Conservation (phyloP, 2,888 invertebrate species). For the Pseudolycoriella hygida region DNA sequence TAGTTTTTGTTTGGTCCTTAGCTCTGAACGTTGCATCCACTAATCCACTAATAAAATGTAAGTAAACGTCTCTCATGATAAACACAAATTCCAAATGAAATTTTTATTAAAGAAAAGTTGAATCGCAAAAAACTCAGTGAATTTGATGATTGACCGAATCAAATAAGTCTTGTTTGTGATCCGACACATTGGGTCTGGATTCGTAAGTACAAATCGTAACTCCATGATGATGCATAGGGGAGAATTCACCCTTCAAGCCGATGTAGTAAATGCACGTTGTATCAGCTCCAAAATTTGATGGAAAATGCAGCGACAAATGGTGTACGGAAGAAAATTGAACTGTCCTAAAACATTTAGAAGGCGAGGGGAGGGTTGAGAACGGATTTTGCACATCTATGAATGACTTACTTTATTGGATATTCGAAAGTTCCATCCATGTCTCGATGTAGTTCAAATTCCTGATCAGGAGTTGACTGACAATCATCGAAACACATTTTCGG, state of each 20-base stretch:
- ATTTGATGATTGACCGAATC: constrained; percentile 42
- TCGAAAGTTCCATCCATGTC: constrained; percentile 68
- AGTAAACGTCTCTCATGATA: too few species aligned
- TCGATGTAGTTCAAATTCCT: constrained; percentile 71
- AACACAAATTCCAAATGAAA: too few species aligned
- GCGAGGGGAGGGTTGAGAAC: too few species aligned
- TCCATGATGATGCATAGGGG: constrained; percentile 66
- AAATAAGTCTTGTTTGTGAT: constrained; percentile 56
- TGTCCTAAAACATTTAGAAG: constrained; percentile 43
- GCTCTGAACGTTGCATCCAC: too few species aligned
- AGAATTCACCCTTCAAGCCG: constrained; percentile 75
- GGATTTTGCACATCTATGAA: too few species aligned
- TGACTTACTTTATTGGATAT: constrained; percentile 78
- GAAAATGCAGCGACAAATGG: constrained; percentile 81
- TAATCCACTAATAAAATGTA: too few species aligned
- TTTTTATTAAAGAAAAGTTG: too few species aligned
- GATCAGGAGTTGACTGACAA: constrained; percentile 52
- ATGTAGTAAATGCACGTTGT: constrained; percentile 80
- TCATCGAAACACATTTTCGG: constrained; percentile 93
- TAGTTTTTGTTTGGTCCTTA: too few species aligned
- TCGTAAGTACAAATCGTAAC: constrained; percentile 88
- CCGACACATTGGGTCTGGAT: constrained; percentile 62
- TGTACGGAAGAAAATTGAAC: constrained; percentile 82
- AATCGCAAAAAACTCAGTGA: too few species aligned
- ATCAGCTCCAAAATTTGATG: constrained; percentile 74